A percentile compares a stretch with the other conserved stretches of the same genome.
phyloP scores from a whole-genome alignment of 2,113 vertebrate species.

The Conger conger region DNA sequence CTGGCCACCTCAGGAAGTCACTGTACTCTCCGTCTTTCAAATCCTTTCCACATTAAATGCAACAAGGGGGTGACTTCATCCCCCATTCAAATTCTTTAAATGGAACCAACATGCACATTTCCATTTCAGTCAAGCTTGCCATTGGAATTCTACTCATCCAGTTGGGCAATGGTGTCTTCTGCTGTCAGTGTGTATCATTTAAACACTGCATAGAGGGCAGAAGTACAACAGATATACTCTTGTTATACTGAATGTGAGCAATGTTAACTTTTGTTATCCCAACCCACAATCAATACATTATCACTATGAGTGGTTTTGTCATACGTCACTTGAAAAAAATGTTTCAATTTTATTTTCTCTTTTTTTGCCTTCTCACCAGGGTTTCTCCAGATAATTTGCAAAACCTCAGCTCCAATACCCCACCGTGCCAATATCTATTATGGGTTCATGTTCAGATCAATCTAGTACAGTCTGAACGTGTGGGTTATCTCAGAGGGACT shows the following conservation, averaged over 20 bases:
- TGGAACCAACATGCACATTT: not conserved
- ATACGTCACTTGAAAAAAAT: not conserved
- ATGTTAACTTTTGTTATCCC: not conserved
- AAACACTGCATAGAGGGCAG: not conserved
- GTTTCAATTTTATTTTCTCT: not conserved
- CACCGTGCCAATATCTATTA: conserved; percentile 71
- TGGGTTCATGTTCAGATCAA: conserved; percentile 58
- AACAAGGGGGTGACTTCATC: not conserved
- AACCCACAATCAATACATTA: not conserved
- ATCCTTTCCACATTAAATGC: not conserved
- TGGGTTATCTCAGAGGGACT: conserved; percentile 42
- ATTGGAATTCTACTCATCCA: not conserved
- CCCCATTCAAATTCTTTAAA: not conserved
- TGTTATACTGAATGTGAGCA: not conserved
- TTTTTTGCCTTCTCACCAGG: conserved; percentile 34
- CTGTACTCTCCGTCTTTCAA: not conserved
- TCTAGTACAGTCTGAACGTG: conserved; percentile 41
- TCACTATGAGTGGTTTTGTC: not conserved
- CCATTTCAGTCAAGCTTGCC: not conserved
- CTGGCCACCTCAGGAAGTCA: not conserved
- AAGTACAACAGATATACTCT: not conserved
- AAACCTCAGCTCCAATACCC: conserved; percentile 45
- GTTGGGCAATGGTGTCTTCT: not conserved
- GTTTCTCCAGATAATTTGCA: conserved; percentile 31
- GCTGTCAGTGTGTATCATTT: not conserved